A percentile compares a stretch with the other conserved stretches of the same genome.
These are phyloP conservation scores for Eurosta solidaginis DNA, from an alignment of 1,140 invertebrate genomes.

Conservation along the genomic window DNA sequence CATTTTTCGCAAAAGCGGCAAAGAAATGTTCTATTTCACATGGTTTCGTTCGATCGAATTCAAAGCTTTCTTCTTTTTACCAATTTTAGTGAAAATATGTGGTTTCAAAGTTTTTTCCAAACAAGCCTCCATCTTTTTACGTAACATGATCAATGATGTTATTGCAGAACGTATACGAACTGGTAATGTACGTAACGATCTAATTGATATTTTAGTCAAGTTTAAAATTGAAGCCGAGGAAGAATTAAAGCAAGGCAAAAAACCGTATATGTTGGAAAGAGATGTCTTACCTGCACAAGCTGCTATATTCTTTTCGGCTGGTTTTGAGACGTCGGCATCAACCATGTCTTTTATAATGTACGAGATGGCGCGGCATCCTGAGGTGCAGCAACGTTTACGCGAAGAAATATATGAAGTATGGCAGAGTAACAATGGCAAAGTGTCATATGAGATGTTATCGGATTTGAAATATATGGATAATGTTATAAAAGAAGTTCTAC, in stretches of 20 bases:
- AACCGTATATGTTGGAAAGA: constrained; percentile 27
- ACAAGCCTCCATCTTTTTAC: constrained; percentile 46
- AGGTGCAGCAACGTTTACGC: constrained; percentile 68
- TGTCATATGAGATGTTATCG: constrained; percentile 68
- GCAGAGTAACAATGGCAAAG: constrained; percentile 58
- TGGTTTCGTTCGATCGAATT: constrained; percentile 62
- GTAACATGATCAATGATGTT: constrained; percentile 46
- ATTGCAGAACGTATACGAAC: constrained; percentile 51
- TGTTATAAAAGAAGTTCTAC: constrained; percentile 60
- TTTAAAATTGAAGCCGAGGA: constrained; percentile 47
- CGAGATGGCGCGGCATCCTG: constrained; percentile 69
- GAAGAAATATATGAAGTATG: constrained; percentile 66
- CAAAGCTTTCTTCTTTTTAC: constrained; percentile 59
- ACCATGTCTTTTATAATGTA: constrained; percentile 70
- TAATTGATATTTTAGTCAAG: constrained; percentile 60
- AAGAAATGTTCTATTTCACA: constrained; percentile 61
- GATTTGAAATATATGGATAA: constrained; percentile 69
- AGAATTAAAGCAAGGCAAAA: constrained; percentile 21
- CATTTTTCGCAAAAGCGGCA: constrained; percentile 58
- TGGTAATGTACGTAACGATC: constrained; percentile 53
- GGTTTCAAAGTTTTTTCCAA: constrained; percentile 46
- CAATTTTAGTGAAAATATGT: constrained; percentile 38
- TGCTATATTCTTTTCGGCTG: constrained; percentile 73
- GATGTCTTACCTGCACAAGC: constrained; percentile 67
- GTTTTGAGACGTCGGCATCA: constrained; percentile 77